Evolutionary conservation across 2,797 vertebrate species (phyloP).

Genomic region (Octomys mimax): DNA sequence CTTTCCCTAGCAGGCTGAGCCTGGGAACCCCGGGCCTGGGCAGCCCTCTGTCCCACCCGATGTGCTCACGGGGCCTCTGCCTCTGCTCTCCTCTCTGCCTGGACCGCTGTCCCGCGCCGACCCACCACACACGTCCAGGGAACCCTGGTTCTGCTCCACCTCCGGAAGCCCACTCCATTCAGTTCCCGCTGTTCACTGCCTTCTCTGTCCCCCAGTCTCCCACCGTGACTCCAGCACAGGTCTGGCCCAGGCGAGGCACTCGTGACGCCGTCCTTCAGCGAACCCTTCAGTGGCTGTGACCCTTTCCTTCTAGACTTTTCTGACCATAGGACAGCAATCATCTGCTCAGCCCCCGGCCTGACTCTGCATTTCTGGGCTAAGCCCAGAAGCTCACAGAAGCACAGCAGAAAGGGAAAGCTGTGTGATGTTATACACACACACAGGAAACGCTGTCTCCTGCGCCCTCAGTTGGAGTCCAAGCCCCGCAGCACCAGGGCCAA

Average conservation of each 20-base stretch:
- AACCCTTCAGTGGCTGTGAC: neutral
- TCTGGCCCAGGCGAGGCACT: neutral
- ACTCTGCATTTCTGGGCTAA: neutral
- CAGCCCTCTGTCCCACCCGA: neutral
- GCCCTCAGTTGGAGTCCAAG: neutral
- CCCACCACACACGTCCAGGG: neutral
- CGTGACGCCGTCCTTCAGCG: neutral
- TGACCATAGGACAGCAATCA: neutral
- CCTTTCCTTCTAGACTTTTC: neutral
- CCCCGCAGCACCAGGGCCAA: neutral
- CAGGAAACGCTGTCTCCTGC: neutral
- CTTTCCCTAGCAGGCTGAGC: neutral
- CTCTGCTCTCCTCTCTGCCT: neutral
- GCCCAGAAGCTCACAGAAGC: neutral
- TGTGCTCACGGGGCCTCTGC: neutral
- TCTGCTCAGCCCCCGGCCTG: neutral
- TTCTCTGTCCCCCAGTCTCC: neutral
- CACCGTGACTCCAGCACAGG: neutral
- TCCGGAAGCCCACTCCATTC: neutral
- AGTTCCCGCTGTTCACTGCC: neutral
- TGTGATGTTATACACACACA: accelerated
- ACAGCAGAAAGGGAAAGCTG: neutral
- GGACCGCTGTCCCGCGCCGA: neutral
- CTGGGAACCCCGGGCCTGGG: neutral
- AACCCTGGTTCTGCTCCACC: neutral